Conservation (phyloP, 1,140 invertebrate genomes). For the Cardiocondyla obscurior region DNA sequence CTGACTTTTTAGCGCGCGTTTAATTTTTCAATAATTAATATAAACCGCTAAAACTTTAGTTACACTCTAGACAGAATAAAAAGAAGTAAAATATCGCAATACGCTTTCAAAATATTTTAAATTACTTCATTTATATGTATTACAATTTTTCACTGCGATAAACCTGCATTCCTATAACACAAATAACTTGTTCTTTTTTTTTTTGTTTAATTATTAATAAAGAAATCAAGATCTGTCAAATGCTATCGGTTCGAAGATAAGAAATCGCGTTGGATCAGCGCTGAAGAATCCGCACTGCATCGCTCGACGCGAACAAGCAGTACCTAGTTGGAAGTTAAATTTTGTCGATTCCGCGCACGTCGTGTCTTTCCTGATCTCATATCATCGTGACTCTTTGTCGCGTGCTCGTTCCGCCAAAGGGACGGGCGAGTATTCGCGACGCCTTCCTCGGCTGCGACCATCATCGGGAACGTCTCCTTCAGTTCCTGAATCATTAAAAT, state of each 20-base stretch:
- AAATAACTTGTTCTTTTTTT: neutral
- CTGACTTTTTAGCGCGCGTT: neutral
- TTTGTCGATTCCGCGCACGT: neutral
- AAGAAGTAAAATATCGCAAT: no score
- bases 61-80: no score
- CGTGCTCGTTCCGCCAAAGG: neutral
- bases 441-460: neutral
- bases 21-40: neutral
- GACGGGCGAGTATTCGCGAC: neutral
- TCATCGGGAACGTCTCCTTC: neutral
- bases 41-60: neutral
- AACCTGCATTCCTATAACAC: neutral
- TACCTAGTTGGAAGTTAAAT: neutral
- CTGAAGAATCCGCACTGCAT: neutral
- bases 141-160: neutral
- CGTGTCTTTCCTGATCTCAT: neutral
- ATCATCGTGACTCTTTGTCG: neutral
- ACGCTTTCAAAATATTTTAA: no score
- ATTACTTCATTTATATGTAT: no score
- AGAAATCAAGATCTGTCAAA: neutral
- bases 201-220: no score
- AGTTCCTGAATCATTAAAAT: conserved; percentile 19
- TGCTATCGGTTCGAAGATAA: neutral
- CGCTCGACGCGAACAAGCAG: neutral
- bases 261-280: neutral